Conservation (phyloP, 2,113 vertebrate genomes). For the Heterotis niloticus region DNA sequence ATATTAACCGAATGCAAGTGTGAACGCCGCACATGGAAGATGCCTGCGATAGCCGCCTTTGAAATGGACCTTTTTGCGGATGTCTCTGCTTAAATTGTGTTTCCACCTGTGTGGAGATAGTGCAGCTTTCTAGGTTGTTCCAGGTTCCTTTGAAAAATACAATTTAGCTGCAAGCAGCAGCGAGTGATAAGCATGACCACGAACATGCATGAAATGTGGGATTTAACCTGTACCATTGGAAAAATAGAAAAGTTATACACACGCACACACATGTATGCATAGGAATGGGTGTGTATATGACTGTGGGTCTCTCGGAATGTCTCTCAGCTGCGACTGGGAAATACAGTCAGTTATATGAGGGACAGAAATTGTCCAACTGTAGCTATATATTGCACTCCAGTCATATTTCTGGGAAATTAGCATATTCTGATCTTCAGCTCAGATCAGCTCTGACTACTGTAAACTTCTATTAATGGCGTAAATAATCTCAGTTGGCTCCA, state of each 20-base stretch:
- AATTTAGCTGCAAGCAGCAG: slow-evolving; percentile 14
- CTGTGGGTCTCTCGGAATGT: too few species aligned
- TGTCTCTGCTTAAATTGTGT: slow-evolving; percentile 26
- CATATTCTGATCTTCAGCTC: too few species aligned
- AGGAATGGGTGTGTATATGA: too few species aligned
- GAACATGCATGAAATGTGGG: slow-evolving; percentile 11
- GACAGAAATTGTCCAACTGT: too few species aligned
- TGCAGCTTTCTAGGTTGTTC: slow-evolving; percentile 12
- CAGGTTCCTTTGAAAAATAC: slow-evolving; percentile 22
- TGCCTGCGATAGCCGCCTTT: slow-evolving; percentile 25
- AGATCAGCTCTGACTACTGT: too few species aligned
- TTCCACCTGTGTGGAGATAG: slow-evolving; percentile 28
- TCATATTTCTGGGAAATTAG: too few species aligned
- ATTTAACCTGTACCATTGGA: slow-evolving; percentile 14
- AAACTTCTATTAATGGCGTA: not conserved
- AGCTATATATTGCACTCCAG: too few species aligned
- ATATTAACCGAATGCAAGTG: slow-evolving; percentile 13
- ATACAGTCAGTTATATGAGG: too few species aligned
- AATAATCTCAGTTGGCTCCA: not conserved
- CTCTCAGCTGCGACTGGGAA: too few species aligned
- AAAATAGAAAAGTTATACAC: slow-evolving; percentile 1
- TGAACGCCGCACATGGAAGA: slow-evolving; percentile 23
- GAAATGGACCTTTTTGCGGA: slow-evolving; percentile 24
- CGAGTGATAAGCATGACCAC: slow-evolving; percentile 16
- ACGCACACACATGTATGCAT: not conserved